A percentile compares a stretch with the other conserved stretches of the same genome.
These are phyloP conservation scores for Macropis europaea DNA, from an alignment of 2,888 invertebrate genomes.

Conservation along the genomic window DNA sequence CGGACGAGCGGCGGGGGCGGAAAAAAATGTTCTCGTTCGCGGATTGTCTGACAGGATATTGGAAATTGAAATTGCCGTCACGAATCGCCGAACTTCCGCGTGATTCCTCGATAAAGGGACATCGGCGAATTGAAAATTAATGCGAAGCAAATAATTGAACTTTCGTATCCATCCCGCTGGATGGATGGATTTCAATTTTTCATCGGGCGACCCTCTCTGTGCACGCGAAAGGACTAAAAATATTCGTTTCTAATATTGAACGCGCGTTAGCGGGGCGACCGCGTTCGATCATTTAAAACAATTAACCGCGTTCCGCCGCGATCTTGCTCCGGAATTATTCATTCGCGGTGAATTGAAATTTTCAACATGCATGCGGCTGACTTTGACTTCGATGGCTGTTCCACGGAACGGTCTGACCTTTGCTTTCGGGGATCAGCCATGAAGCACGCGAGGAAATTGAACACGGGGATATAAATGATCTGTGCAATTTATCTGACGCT, in stretches of 20 bases:
- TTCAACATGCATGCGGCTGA: slow-evolving; percentile 1
- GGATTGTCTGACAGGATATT: slow-evolving; percentile 28
- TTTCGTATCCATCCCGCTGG: neutral
- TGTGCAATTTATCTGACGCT: no score
- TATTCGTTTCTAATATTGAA: neutral
- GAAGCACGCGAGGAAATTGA: slow-evolving; percentile 7
- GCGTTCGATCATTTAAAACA: neutral
- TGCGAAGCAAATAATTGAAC: slow-evolving; percentile 29
- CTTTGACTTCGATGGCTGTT: neutral
- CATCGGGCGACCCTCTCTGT: neutral
- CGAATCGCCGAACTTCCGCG: neutral
- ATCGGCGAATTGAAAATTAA: slow-evolving; percentile 16
- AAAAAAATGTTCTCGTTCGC: slow-evolving; percentile 17
- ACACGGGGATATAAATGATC: neutral
- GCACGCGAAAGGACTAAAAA: neutral
- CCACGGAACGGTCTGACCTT: neutral
- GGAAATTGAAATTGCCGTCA: slow-evolving; percentile 39
- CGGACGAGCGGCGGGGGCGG: neutral
- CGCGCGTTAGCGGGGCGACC: neutral
- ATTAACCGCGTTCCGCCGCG: neutral
- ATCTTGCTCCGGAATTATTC: slow-evolving; percentile 9
- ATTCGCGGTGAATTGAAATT: slow-evolving; percentile 5
- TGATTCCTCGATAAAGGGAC: neutral
- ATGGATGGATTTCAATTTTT: neutral
- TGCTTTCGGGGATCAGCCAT: neutral